A percentile compares a stretch with the other conserved stretches of the same genome.
Evolutionary conservation across 1,140 invertebrate genomes (phyloP).

Genomic region (Metaphire vulgaris): DNA sequence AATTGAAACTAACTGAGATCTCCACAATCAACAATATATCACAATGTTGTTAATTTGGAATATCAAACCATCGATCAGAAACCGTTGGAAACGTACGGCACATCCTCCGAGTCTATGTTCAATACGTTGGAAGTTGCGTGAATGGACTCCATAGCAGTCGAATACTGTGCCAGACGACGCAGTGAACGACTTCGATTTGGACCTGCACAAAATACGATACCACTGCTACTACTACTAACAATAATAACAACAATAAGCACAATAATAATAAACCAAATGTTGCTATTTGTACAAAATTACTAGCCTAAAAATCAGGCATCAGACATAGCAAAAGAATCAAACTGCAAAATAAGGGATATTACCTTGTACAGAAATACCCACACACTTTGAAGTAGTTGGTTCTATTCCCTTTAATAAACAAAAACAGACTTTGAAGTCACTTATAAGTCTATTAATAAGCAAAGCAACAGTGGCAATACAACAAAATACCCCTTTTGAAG

Average conservation of each 20-base stretch:
- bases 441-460: no score
- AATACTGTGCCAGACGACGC: constrained; percentile 86
- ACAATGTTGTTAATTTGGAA: no score
- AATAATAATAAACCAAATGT: background rate
- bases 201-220: constrained; percentile 35
- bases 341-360: no score
- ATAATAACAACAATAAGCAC: no score
- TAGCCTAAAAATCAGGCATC: background rate
- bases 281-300: background rate
- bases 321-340: background rate
- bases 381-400: background rate
- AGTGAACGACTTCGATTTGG: constrained; percentile 65
- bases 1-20: no score
- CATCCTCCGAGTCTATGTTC: background rate
- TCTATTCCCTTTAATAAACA: background rate
- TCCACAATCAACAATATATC: no score
- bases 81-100: background rate
- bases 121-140: constrained; percentile 59
- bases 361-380: background rate
- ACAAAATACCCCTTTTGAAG: background rate
- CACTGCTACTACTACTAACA: no score
- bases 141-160: constrained; percentile 94
- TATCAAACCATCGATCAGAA: no score
- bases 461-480: background rate
- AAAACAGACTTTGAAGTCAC: background rate